phyloP scores from a whole-genome alignment of 1,140 invertebrate genomes.

The Drosophila gunungcola region DNA sequence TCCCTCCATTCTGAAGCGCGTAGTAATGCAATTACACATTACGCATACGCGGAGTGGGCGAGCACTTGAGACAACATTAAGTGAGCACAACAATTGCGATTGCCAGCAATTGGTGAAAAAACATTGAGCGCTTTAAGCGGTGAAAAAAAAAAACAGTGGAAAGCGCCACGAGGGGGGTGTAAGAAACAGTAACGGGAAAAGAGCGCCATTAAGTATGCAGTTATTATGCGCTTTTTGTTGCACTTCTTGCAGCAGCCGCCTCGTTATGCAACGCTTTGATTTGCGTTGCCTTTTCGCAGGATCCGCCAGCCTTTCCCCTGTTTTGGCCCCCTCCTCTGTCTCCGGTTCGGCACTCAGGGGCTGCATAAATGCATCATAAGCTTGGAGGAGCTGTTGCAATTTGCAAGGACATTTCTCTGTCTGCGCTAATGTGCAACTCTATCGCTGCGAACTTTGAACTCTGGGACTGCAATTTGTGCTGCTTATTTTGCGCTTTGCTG shows the following conservation, averaged over 20 bases:
- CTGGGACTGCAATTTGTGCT: constrained; percentile 65
- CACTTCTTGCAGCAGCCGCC: constrained; percentile 69
- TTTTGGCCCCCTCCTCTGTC: neutral
- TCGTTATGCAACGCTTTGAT: constrained; percentile 66
- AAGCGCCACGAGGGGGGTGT: constrained; percentile 1
- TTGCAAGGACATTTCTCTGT: constrained; percentile 71
- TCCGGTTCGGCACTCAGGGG: constrained; percentile 56
- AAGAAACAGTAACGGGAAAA: constrained; percentile 37
- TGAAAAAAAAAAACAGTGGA: neutral
- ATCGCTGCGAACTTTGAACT: constrained; percentile 70
- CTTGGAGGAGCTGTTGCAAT: constrained; percentile 61
- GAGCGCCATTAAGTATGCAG: constrained; percentile 74
- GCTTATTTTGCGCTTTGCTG: constrained; percentile 78
- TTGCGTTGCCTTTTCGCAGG: constrained; percentile 50
- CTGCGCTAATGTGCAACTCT: constrained; percentile 73
- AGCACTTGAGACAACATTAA: constrained; percentile 53
- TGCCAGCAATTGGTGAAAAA: constrained; percentile 39
- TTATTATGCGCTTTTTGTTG: constrained; percentile 81
- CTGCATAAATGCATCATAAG: constrained; percentile 81
- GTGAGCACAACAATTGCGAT: constrained; percentile 47
- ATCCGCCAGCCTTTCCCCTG: neutral
- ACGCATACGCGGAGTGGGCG: constrained; percentile 33
- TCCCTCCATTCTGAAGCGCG: neutral
- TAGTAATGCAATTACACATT: constrained; percentile 31
- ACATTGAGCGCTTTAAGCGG: constrained; percentile 29